A percentile compares a stretch with the other conserved stretches of the same genome.
Conservation (phyloP, 1,140 invertebrate species). For the Zaprionus camerounensis region DNA sequence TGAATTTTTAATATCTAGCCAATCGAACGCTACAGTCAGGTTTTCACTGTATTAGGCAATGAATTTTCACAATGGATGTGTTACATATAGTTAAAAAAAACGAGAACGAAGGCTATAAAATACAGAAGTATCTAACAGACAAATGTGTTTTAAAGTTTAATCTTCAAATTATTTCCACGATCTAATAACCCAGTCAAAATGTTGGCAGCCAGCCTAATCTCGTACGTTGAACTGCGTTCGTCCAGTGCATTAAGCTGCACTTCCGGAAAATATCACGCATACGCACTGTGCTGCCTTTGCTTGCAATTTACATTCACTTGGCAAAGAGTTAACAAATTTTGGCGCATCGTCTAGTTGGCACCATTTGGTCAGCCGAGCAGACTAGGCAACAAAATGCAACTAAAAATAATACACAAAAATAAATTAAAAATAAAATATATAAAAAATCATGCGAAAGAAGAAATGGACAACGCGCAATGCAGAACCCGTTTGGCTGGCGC, state of each 20-base stretch:
- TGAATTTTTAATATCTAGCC: too few relatives aligned
- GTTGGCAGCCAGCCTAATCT: neutral
- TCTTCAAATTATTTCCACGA: neutral
- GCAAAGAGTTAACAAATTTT: constrained; percentile 69
- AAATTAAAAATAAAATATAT: constrained; percentile 71
- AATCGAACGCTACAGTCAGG: too few relatives aligned
- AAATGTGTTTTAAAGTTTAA: too few relatives aligned
- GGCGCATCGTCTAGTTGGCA: constrained; percentile 74
- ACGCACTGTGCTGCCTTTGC: constrained; percentile 54
- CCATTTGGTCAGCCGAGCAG: constrained; percentile 68
- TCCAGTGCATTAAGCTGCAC: constrained; percentile 16
- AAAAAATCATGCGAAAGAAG: constrained; percentile 37
- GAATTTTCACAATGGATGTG: neutral
- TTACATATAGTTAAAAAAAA: too few relatives aligned
- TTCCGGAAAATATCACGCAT: constrained; percentile 60
- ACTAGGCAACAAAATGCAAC: constrained; percentile 15
- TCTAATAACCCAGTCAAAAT: constrained; percentile 8
- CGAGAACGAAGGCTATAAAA: too few relatives aligned
- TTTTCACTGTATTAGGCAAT: too few relatives aligned
- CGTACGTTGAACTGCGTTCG: neutral
- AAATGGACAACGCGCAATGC: constrained; percentile 57
- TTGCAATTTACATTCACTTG: constrained; percentile 68
- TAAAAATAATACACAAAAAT: constrained; percentile 52
- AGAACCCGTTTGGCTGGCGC: constrained; percentile 63
- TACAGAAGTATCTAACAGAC: too few relatives aligned